Percentiles rank a stretch among this genome's conserved stretches.
Evolutionary conservation across 2,113 vertebrate species (phyloP).

Genomic region (Chlorodrepanis virens): DNA sequence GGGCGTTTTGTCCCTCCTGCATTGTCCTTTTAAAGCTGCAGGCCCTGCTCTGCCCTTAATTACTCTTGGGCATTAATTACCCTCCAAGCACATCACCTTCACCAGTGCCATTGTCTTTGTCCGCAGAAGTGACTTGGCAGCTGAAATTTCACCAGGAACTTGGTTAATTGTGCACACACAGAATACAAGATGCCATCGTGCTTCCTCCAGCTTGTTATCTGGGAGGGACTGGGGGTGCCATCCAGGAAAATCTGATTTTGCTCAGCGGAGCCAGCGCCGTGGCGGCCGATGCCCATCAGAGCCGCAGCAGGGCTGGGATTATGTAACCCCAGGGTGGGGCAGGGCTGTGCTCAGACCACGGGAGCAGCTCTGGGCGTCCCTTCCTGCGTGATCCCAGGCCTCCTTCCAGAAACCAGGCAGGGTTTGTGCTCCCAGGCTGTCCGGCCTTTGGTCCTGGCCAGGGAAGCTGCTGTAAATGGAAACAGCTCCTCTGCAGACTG

Average conservation of each 20-base stretch:
- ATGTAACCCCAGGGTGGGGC: neutral
- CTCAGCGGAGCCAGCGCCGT: neutral
- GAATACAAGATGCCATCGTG: fast-evolving
- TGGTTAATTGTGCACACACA: neutral
- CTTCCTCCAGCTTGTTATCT: neutral
- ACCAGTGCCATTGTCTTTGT: fast-evolving
- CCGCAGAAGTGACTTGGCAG: neutral
- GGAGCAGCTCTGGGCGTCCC: fast-evolving
- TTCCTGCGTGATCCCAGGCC: fast-evolving
- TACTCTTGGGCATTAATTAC: neutral
- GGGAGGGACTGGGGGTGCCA: neutral
- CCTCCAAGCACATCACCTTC: neutral
- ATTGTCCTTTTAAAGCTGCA: neutral
- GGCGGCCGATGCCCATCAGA: neutral
- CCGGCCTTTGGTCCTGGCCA: neutral
- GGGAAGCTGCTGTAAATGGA: neutral
- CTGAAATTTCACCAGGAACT: neutral
- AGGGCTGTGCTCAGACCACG: fast-evolving
- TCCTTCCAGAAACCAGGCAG: fast-evolving
- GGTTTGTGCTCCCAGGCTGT: fast-evolving
- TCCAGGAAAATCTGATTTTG: neutral
- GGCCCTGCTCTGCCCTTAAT: neutral
- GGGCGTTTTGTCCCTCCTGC: neutral
- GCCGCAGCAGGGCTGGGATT: neutral
- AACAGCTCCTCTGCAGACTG: fast-evolving